phyloP scores from a whole-genome alignment of 1,140 invertebrate genomes.

The Drosophila chauvacae region DNA sequence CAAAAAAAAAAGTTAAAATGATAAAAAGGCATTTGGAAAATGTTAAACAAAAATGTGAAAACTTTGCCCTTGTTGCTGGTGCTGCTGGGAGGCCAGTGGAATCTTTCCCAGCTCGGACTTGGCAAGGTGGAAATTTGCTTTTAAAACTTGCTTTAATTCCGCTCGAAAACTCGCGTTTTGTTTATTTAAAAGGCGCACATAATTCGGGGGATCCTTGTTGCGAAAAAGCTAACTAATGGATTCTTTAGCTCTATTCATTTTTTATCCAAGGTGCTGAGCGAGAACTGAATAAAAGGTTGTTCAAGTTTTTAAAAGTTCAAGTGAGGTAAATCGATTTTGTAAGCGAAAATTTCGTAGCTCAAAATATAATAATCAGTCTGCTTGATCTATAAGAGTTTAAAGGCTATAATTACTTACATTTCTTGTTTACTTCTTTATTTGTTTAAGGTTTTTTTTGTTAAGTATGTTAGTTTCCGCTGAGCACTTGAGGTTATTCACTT shows the following conservation, averaged over 20 bases:
- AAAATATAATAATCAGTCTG: neutral
- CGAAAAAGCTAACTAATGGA: conserved; percentile 22
- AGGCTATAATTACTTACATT: neutral
- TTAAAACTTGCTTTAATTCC: conserved; percentile 55
- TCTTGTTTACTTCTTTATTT: no score
- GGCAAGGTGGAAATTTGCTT: conserved; percentile 43
- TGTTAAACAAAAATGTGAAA: conserved; percentile 78
- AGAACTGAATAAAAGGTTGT: neutral
- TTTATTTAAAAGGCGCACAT: conserved; percentile 59
- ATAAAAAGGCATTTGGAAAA: conserved; percentile 57
- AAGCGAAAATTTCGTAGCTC: neutral
- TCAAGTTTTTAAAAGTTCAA: neutral
- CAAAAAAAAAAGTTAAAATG: conserved; percentile 16
- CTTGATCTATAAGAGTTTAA: neutral
- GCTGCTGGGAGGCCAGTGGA: conserved; percentile 22
- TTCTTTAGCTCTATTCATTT: neutral
- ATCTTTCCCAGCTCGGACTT: conserved; percentile 25
- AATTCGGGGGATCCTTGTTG: conserved; percentile 29
- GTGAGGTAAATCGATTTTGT: neutral
- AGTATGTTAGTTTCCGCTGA: neutral
- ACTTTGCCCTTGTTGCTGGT: conserved; percentile 63
- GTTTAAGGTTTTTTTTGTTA: neutral
- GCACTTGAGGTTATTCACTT: neutral
- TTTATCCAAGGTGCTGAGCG: neutral
- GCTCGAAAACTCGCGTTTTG: conserved; percentile 36